Evolutionary conservation across 2,113 vertebrate species (phyloP).

Genomic region (Microtus pennsylvanicus): DNA sequence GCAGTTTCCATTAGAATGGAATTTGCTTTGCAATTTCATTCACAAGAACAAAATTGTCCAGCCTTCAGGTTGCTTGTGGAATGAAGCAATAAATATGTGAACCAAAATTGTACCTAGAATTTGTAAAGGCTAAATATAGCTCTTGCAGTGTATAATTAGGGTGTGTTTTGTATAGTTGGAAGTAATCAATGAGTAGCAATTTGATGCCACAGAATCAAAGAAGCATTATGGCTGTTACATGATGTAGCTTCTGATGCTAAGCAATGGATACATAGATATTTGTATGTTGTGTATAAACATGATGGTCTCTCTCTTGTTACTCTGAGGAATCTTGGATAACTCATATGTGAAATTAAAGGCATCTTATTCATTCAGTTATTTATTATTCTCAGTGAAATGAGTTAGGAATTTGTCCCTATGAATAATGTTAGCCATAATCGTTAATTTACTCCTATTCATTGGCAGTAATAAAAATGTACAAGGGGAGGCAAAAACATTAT

Average conservation of each 20-base stretch:
- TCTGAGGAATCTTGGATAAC: conserved; percentile 87
- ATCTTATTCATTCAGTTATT: conserved; percentile 91
- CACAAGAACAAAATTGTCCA: conserved; percentile 15
- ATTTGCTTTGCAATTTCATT: conserved; percentile 71
- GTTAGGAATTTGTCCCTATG: conserved; percentile 89
- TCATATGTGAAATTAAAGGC: conserved; percentile 90
- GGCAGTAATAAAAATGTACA: conserved; percentile 91
- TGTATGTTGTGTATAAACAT: conserved; percentile 82
- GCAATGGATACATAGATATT: conserved; percentile 66
- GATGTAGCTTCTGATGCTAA: conserved; percentile 27
- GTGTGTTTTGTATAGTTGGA: not conserved
- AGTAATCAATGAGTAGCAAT: not conserved
- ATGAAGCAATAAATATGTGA: conserved; percentile 49
- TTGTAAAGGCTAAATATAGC: conserved; percentile 39
- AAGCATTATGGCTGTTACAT: conserved; percentile 48
- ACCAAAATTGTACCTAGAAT: conserved; percentile 7
- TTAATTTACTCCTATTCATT: conserved; percentile 92
- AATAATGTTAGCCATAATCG: conserved; percentile 91
- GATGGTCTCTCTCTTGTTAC: conserved; percentile 67
- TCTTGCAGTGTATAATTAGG: not conserved
- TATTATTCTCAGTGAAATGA: conserved; percentile 90
- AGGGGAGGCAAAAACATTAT: conserved; percentile 90
- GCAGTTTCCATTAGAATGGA: conserved; percentile 28
- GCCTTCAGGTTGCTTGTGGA: not conserved
- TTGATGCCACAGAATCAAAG: not conserved